Conservation (phyloP, 2,113 vertebrate genomes). For the Rousettus leschenaultii region DNA sequence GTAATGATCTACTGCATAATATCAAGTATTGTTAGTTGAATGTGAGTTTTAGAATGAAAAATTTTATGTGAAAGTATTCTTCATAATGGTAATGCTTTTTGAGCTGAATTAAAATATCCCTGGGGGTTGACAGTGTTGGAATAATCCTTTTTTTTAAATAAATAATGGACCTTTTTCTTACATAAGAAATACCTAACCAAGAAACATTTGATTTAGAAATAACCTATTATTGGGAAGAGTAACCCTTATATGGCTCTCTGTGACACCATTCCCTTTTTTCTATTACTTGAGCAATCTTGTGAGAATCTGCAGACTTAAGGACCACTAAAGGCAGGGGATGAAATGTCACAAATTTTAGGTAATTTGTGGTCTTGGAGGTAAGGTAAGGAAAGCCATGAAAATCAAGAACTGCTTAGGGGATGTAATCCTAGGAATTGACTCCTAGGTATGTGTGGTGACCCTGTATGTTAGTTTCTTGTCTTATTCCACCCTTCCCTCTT, state of each 20-base stretch:
- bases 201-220: conserved; percentile 32
- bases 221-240: not conserved
- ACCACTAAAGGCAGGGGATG: not conserved
- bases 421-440: not conserved
- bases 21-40: conserved; percentile 22
- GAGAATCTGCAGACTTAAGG: not conserved
- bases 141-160: not conserved
- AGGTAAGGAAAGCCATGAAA: conserved; percentile 36
- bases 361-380: conserved; percentile 27
- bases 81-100: conserved; percentile 1
- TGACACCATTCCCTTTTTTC: conserved; percentile 9
- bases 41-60: conserved; percentile 46
- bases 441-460: not conserved
- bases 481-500: not conserved
- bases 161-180: not conserved
- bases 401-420: not conserved
- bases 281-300: not conserved
- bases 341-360: not conserved
- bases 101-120: conserved; percentile 2
- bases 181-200: not conserved
- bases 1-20: conserved; percentile 16
- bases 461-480: not conserved
- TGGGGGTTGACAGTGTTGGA: not conserved
- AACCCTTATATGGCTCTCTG: not conserved
- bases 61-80: conserved; percentile 15